Conservation (phyloP, 2,113 vertebrate genomes). For the Origma solitaria region DNA sequence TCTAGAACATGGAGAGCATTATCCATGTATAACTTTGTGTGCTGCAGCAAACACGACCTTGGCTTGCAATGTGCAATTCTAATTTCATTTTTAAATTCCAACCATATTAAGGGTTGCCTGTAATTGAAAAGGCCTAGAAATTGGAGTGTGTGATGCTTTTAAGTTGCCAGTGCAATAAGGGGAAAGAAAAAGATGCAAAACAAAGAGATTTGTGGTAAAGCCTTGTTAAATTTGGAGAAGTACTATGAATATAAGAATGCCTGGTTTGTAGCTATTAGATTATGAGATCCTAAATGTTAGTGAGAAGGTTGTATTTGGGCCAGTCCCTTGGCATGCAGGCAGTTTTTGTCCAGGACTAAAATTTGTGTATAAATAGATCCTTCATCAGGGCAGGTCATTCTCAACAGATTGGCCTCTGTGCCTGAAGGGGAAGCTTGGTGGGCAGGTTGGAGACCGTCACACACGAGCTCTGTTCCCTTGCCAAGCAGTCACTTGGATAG, state of each 20-base stretch:
- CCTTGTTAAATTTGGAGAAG: neutral
- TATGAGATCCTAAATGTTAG: neutral
- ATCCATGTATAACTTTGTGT: neutral
- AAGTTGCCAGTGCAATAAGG: neutral
- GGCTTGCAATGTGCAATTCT: neutral
- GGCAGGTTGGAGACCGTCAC: neutral
- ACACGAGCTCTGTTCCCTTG: neutral
- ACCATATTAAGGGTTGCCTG: neutral
- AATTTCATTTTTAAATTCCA: constrained; percentile 9
- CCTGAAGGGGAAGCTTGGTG: constrained; percentile 43
- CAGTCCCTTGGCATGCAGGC: neutral
- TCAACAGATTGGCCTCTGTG: constrained; percentile 52
- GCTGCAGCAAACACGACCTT: neutral
- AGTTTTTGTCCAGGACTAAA: neutral
- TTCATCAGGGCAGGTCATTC: constrained; percentile 21
- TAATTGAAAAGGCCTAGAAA: neutral
- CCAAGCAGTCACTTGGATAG: constrained; percentile 11
- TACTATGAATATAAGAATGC: neutral
- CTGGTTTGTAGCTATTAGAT: neutral
- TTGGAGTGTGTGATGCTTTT: neutral
- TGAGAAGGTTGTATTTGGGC: neutral
- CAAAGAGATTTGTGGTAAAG: neutral
- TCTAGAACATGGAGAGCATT: neutral
- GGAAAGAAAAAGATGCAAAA: neutral
- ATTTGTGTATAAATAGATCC: neutral